Percentiles rank a stretch among this genome's conserved stretches.
Conservation (phyloP, 2,888 invertebrate genomes). For the Lissonota sp. region DNA sequence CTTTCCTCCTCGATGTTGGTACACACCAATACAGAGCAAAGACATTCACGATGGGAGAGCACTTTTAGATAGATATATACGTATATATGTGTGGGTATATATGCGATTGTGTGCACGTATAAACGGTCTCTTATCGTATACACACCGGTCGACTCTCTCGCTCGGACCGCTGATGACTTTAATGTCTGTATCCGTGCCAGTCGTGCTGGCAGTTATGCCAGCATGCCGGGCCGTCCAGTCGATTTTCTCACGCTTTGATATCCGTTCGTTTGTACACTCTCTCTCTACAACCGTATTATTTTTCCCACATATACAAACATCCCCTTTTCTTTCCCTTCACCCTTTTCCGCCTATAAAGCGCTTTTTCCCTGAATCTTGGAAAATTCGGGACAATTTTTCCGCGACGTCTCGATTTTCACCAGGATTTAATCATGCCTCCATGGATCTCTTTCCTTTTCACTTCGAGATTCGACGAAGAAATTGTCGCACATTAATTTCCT, state of each 20-base stretch:
- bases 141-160: slow-evolving; percentile 19
- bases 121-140: slow-evolving; percentile 26
- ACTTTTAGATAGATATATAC: slow-evolving; percentile 7
- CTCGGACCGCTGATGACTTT: slow-evolving; percentile 79
- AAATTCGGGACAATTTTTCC: too few species aligned
- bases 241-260: slow-evolving; percentile 81
- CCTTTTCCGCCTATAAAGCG: not conserved
- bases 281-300: not conserved
- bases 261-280: slow-evolving; percentile 65
- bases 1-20: slow-evolving; percentile 53
- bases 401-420: too few species aligned
- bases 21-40: not conserved
- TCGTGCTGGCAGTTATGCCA: slow-evolving; percentile 74
- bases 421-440: too few species aligned
- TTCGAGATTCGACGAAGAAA: not conserved
- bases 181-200: slow-evolving; percentile 83
- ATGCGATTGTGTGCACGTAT: not conserved
- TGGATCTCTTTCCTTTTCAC: not conserved
- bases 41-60: not conserved
- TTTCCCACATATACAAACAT: slow-evolving; percentile 5
- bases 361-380: too few species aligned
- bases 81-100: not conserved
- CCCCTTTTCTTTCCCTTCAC: slow-evolving; percentile 21
- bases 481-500: not conserved
- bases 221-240: slow-evolving; percentile 68